Base-by-base conservation (phyloP, 2,113 vertebrate species). In the Ia io region DNA sequence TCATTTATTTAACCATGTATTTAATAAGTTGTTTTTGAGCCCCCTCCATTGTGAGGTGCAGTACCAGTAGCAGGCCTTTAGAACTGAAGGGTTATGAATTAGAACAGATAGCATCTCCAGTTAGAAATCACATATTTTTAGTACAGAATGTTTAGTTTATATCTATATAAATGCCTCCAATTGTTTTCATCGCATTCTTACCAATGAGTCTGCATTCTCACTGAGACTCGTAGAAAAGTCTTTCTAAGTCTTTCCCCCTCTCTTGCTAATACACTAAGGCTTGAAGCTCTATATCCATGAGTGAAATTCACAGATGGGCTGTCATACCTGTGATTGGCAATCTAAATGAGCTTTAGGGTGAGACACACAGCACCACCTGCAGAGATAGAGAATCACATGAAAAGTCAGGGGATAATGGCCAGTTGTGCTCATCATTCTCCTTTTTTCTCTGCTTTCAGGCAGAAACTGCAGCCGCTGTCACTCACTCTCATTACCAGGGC, bases 301-400 rank as follows among this genome's bases (percentile, higher is more conserved):
- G 44, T 84, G 35, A 56, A 95, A 92, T 82, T 49, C 73, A 18
- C 59, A 65, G 76, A 44, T n/a, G 91, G 42, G 25, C 82, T 95
- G 90, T 76, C 83, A 35, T 82, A 56, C 37, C 88, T 93, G 53
- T 86, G 78, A 96, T 53, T 94, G 95, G 63, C 88, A 95, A 78
- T 42, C 67, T 49, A 82, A 95, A 71, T 92, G 96, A 96, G 88
- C 53, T 47, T 86, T 67, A 14, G 65, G 83, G 88, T 86, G 91
- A 93, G 84, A 80, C 71, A 18, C n/a, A 25, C 14, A 70, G 53
- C 37, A 49, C 9, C 7, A 25, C 0, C 47, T 78, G 61, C 88
- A 90, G 73, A 95, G 78, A 85, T 4, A 67, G 88, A 93, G 37
- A 84, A 92, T 61, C 82, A 83, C 63, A 88, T 85, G 85, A 82